Evolutionary conservation across 1,140 invertebrate genomes (phyloP).

Genomic region (Dolichoris vasculosae): DNA sequence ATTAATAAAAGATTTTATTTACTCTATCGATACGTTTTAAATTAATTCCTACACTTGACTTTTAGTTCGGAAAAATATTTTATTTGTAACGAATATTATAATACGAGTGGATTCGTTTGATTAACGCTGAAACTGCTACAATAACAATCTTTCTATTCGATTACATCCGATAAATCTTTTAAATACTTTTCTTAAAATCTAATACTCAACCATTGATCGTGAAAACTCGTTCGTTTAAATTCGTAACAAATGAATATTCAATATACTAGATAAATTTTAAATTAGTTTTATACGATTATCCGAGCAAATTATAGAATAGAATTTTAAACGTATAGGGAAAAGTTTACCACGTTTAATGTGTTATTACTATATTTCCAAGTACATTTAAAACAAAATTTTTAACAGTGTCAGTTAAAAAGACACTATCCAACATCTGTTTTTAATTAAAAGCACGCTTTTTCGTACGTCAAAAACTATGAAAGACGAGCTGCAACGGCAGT

Average conservation of each 20-base stretch:
- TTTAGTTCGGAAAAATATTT: not conserved
- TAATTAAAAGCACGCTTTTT: slow-evolving; percentile 37
- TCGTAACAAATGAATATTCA: not conserved
- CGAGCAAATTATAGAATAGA: not conserved
- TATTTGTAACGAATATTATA: not conserved
- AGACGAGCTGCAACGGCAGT: not conserved
- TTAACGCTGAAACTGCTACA: not conserved
- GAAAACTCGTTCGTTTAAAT: not conserved
- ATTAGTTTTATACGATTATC: not conserved
- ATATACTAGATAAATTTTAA: not conserved
- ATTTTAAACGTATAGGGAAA: not conserved
- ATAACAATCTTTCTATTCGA: not conserved
- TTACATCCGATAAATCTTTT: not conserved
- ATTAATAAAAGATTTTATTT: too few relatives aligned
- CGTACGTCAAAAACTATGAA: not conserved
- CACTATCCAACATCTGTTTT: slow-evolving; percentile 28
- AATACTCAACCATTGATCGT: not conserved
- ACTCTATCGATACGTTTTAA: too few relatives aligned
- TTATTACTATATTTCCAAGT: not conserved
- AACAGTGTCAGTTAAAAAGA: not conserved
- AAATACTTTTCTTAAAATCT: not conserved
- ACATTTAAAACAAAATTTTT: slow-evolving; percentile 1
- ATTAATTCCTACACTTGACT: not conserved
- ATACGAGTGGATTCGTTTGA: not conserved
- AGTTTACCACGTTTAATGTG: not conserved